Percentiles rank a stretch among this genome's conserved stretches.
These are phyloP conservation scores for Dorcus hopei DNA, from an alignment of 2,888 invertebrate genomes.

Conservation along the genomic window DNA sequence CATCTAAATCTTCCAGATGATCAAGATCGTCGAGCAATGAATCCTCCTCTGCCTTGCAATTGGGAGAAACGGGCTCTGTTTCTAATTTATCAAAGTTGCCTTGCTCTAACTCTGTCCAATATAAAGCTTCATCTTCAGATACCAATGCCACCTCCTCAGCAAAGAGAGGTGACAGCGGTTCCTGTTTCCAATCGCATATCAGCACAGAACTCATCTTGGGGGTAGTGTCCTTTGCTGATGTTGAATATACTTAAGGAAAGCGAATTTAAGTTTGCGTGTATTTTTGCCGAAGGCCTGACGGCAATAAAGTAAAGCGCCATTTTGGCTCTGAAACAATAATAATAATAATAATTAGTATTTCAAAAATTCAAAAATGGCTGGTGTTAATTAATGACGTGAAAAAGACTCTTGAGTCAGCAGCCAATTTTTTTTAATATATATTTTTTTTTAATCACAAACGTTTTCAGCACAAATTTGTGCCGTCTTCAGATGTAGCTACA, in stretches of 20 bases:
- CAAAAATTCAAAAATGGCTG: too few species aligned
- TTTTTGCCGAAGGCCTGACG: constrained; percentile 60
- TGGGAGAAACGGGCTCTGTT: constrained; percentile 39
- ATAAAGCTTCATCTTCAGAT: constrained; percentile 38
- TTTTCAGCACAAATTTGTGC: too few species aligned
- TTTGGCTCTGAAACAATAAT: constrained; percentile 64
- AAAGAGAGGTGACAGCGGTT: constrained; percentile 54
- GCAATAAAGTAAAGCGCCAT: constrained; percentile 73
- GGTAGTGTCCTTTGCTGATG: constrained; percentile 18
- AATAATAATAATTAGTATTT: neutral
- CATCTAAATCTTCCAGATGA: constrained; percentile 54
- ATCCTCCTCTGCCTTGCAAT: constrained; percentile 55
- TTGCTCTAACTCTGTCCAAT: constrained; percentile 38
- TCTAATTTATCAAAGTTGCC: constrained; percentile 41
- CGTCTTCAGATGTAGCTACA: too few species aligned
- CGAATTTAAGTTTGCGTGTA: constrained; percentile 36
- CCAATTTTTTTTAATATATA: too few species aligned
- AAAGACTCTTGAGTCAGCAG: too few species aligned
- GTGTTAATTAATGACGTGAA: too few species aligned
- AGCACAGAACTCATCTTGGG: constrained; percentile 35
- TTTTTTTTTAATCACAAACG: too few species aligned
- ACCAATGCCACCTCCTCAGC: constrained; percentile 40
- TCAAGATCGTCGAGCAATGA: constrained; percentile 60
- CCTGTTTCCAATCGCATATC: constrained; percentile 52
- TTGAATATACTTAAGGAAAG: constrained; percentile 32